phyloP scores from a whole-genome alignment of 64 coral and sea anemone genomes.

The Dendrophyllia cribrosa region DNA sequence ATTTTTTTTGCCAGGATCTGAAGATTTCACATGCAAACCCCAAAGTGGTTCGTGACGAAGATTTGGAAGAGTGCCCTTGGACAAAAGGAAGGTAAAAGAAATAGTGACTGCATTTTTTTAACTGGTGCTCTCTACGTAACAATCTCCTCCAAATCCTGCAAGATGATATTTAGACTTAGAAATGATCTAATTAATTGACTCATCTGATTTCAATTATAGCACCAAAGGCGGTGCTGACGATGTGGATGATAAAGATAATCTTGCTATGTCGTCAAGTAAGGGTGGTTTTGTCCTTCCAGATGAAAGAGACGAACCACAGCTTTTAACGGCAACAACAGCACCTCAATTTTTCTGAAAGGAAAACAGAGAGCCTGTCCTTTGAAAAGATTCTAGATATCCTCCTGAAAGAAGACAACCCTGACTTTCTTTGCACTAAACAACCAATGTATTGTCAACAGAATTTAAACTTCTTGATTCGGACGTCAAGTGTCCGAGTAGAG shows the following conservation, averaged over 20 bases:
- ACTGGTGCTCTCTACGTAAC: background rate
- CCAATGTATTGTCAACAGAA: conserved; percentile 71
- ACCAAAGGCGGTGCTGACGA: background rate
- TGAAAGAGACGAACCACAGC: background rate
- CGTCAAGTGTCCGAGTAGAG: conserved; percentile 47
- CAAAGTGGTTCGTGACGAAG: too few species aligned
- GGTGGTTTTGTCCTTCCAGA: too few species aligned
- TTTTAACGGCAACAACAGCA: conserved; percentile 58
- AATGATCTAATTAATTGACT: background rate
- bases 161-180: background rate
- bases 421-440: conserved; percentile 62
- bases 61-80: background rate
- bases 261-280: too few species aligned
- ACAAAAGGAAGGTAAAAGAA: background rate
- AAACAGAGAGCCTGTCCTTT: conserved; percentile 56
- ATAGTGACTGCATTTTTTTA: background rate
- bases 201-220: background rate
- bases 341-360: conserved; percentile 70
- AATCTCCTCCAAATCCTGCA: background rate
- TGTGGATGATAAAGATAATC: background rate
- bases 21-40: too few species aligned
- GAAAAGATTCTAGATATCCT: conserved; percentile 69
- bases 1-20: too few species aligned
- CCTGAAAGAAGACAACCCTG: conserved; percentile 37
- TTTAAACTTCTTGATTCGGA: conserved; percentile 61